Percentiles rank a stretch among this genome's conserved stretches.
Conservation (phyloP, 2,113 vertebrate species). For the Amia ocellicauda region DNA sequence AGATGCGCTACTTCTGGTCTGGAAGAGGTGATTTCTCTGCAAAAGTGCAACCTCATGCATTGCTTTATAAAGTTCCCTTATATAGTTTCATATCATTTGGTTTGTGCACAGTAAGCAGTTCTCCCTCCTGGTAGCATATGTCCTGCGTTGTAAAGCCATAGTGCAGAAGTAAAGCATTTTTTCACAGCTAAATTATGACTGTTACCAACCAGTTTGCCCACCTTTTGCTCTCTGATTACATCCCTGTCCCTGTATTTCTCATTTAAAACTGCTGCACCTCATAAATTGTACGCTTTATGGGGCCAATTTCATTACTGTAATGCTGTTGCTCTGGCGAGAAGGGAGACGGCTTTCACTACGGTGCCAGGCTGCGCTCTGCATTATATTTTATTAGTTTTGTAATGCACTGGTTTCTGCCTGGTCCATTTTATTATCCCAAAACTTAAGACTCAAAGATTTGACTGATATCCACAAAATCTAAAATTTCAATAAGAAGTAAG, state of each 20-base stretch:
- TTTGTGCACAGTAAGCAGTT: slow-evolving; percentile 14
- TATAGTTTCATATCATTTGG: not conserved
- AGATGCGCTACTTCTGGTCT: slow-evolving; percentile 1
- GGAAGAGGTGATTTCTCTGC: not conserved
- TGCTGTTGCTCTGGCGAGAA: not conserved
- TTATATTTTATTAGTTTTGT: not conserved
- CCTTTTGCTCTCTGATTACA: slow-evolving; percentile 15
- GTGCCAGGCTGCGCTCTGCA: not conserved
- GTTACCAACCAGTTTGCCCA: not conserved
- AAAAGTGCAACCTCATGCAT: not conserved
- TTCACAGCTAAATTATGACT: slow-evolving; percentile 12
- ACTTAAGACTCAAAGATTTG: too few species aligned
- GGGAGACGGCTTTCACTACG: not conserved
- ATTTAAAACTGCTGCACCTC: not conserved
- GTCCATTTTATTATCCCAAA: too few species aligned
- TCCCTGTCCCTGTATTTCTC: not conserved
- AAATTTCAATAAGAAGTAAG: too few species aligned
- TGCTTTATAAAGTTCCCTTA: not conserved
- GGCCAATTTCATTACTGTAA: slow-evolving; percentile 10
- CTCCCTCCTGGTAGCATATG: slow-evolving; percentile 6
- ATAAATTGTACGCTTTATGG: not conserved
- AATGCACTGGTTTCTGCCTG: not conserved
- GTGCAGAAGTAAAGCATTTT: slow-evolving; percentile 14
- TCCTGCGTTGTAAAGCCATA: slow-evolving; percentile 5
- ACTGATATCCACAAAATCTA: too few species aligned